A percentile compares a stretch with the other conserved stretches of the same genome.
These are phyloP conservation scores for Halcyon badia DNA, from an alignment of 2,797 vertebrate genomes.

Conservation along the genomic window DNA sequence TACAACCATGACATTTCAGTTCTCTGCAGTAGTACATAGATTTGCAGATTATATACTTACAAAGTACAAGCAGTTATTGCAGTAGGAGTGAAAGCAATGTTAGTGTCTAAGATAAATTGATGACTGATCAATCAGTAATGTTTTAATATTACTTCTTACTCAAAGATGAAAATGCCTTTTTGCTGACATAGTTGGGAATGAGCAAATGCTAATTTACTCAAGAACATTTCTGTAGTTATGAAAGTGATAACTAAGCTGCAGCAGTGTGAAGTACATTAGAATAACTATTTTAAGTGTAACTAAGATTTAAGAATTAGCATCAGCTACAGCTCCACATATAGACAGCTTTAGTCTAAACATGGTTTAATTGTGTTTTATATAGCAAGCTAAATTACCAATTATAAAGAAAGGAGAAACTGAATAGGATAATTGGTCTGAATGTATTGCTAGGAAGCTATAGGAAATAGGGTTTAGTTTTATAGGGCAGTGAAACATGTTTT, in stretches of 20 bases:
- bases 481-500: constrained; percentile 15
- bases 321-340: neutral
- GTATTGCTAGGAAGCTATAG: constrained; percentile 17
- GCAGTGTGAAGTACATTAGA: constrained; percentile 25
- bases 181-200: constrained; percentile 44
- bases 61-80: neutral
- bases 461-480: constrained; percentile 7
- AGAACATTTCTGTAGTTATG: constrained; percentile 6
- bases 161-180: constrained; percentile 38
- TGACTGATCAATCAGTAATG: neutral
- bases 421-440: constrained; percentile 31
- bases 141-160: neutral
- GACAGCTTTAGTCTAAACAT: constrained; percentile 20
- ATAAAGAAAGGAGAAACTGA: constrained; percentile 9
- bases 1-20: neutral
- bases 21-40: neutral
- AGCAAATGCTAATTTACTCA: constrained; percentile 35
- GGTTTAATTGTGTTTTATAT: constrained; percentile 42
- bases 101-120: neutral
- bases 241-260: constrained; percentile 51
- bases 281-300: constrained; percentile 36
- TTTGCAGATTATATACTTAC: constrained; percentile 27
- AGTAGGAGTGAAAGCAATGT: constrained; percentile 16
- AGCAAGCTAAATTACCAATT: constrained; percentile 28
- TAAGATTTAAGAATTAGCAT: constrained; percentile 13